phyloP scores from a whole-genome alignment of 2,888 invertebrate genomes.

The Cheilosia variabilis region DNA sequence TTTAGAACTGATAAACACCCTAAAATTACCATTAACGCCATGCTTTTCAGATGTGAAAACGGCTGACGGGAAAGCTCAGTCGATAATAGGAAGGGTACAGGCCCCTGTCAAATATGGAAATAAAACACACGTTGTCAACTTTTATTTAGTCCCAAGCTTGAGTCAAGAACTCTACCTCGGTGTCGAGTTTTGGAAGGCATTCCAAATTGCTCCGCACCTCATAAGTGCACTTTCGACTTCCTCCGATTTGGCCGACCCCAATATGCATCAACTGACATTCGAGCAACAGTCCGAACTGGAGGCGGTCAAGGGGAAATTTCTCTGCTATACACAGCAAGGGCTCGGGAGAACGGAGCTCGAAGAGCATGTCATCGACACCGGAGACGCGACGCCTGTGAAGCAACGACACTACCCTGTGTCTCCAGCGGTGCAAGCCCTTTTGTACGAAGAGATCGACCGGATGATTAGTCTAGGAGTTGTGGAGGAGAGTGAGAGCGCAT shows the following conservation, averaged over 20 bases:
- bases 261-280: background rate
- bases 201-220: constrained; percentile 33
- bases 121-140: too few relatives aligned
- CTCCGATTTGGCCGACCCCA: background rate
- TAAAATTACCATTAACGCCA: background rate
- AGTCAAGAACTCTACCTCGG: constrained; percentile 54
- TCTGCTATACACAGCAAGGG: constrained; percentile 26
- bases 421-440: constrained; percentile 61
- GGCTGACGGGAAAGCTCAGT: constrained; percentile 33
- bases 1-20: background rate
- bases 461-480: constrained; percentile 76
- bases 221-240: background rate
- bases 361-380: constrained; percentile 59
- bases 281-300: constrained; percentile 7
- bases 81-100: constrained; percentile 21
- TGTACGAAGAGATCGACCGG: constrained; percentile 77
- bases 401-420: constrained; percentile 72
- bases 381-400: constrained; percentile 55
- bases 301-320: background rate
- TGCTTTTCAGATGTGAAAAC: constrained; percentile 6
- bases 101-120: background rate
- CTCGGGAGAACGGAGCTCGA: constrained; percentile 10
- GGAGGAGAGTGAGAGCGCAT: constrained; percentile 57
- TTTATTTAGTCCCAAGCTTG: too few relatives aligned
- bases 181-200: constrained; percentile 56